Evolutionary conservation across 2,888 invertebrate species (phyloP), one percentile per base, ranked within the genome.

Genomic region (Alviniconcha strummeri): DNA sequence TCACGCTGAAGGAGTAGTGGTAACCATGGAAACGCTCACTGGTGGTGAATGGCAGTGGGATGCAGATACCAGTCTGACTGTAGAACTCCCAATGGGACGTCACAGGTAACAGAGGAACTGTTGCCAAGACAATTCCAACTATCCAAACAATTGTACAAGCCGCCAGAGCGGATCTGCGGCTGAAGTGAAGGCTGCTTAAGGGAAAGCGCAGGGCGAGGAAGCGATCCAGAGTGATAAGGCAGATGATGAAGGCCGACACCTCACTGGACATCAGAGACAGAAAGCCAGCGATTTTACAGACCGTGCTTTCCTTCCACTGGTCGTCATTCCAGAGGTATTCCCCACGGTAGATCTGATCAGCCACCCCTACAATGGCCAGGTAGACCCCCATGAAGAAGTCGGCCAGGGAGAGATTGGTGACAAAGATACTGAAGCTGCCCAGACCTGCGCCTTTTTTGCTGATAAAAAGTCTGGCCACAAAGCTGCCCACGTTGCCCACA

Each of bases 41-140:
- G 55, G 89, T 89, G 13, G 93, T 93, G n/a, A 93, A 90, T 55
- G 93, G 92, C 9, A 93, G 85, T 0, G 93, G 91, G n/a, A 93
- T 85, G 85, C 93, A 93, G 5, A 93, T 92, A 3, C 86, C 88
- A 0, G 92, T 92, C 75, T 90, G 81, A 11, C 88, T 89, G 78
- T 89, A 86, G 82, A 93, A 93, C 83, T 92, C 92, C 80, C 83
- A 85, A 67, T 84, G 76, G 5, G 56, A 60, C n/a, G 83, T 78
- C 5, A 86, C 81, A 0, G 90, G 89, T 6, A 92, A 75, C 17
- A 93, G 84, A 8, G 93, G 93, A 15, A 92, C 80, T 6, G 86
- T 86, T 5, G 92, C 91, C 36, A 36, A 36, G 36, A 3, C 36
- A 36, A 89, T 78, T 11, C 90, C 90, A 2, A 88, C 17, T 8